Evolutionary conservation across 2,888 invertebrate genomes (phyloP).

Genomic region (Celastrina argiolus): DNA sequence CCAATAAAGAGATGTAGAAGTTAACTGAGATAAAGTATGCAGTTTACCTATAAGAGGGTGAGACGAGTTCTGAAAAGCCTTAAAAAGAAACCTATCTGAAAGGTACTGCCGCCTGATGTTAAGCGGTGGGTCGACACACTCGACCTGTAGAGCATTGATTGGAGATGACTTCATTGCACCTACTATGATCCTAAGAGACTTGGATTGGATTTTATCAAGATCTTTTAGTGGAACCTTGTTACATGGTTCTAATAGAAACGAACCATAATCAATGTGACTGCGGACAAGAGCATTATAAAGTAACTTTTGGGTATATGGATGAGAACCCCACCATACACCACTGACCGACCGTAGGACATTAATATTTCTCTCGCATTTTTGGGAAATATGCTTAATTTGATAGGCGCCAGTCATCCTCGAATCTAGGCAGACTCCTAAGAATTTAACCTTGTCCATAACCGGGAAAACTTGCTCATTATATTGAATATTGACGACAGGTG

Average conservation of each 20-base stretch:
- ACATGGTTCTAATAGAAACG: neutral
- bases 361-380: conserved; percentile 6
- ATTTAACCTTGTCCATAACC: neutral
- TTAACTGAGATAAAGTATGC: too few species aligned
- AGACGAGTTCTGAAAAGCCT: too few species aligned
- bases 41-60: too few species aligned
- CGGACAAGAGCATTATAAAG: neutral
- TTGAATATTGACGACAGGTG: neutral
- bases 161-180: too few species aligned
- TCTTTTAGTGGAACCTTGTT: neutral
- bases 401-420: neutral
- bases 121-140: too few species aligned
- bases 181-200: neutral
- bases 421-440: neutral
- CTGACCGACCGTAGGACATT: neutral
- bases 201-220: neutral
- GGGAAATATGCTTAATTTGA: neutral
- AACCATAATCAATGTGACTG: neutral
- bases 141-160: too few species aligned
- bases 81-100: too few species aligned
- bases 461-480: neutral
- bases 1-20: too few species aligned
- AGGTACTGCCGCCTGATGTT: too few species aligned
- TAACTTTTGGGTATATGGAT: conserved; percentile 14
- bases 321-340: conserved; percentile 16